Percentiles rank a stretch among this genome's conserved stretches.
phyloP scores from a whole-genome alignment of 2,113 vertebrate genomes.

The Heterocephalus glaber region DNA sequence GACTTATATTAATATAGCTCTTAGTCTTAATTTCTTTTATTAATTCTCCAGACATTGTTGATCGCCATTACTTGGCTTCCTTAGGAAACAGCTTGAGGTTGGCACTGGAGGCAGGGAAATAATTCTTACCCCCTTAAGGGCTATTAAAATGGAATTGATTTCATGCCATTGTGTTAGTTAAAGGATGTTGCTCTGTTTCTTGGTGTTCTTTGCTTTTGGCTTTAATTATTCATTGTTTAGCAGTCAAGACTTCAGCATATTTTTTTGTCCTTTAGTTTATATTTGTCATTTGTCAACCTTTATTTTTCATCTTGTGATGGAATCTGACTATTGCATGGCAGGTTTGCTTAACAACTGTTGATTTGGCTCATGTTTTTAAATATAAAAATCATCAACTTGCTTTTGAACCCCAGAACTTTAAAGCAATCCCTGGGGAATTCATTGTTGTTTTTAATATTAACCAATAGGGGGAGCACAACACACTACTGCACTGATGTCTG shows the following conservation, averaged over 20 bases:
- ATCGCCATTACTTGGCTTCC: slow-evolving; percentile 57
- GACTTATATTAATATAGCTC: slow-evolving; percentile 24
- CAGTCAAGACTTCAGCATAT: slow-evolving; percentile 69
- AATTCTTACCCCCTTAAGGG: slow-evolving; percentile 80
- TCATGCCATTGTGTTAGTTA: slow-evolving; percentile 76
- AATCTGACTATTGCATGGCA: slow-evolving; percentile 54
- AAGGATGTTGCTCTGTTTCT: slow-evolving; percentile 79
- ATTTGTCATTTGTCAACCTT: slow-evolving; percentile 70
- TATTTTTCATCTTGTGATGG: slow-evolving; percentile 78
- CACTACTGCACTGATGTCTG: slow-evolving; percentile 5
- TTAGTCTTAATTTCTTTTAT: slow-evolving; percentile 31
- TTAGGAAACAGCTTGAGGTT: slow-evolving; percentile 63
- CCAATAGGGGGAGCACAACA: slow-evolving; percentile 85
- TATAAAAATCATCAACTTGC: slow-evolving; percentile 49
- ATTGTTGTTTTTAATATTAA: slow-evolving; percentile 77
- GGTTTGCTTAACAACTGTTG: slow-evolving; percentile 61
- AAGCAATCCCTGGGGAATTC: slow-evolving; percentile 64
- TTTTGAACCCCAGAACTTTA: slow-evolving; percentile 65
- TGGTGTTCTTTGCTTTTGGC: slow-evolving; percentile 76
- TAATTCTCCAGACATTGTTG: slow-evolving; percentile 59
- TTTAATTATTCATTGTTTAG: slow-evolving; percentile 76
- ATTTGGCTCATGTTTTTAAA: slow-evolving; percentile 61
- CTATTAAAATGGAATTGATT: slow-evolving; percentile 79
- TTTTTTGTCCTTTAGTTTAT: slow-evolving; percentile 57
- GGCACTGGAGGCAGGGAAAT: slow-evolving; percentile 77